phyloP scores from a whole-genome alignment of 2,888 invertebrate species.

The Amiota minor region DNA sequence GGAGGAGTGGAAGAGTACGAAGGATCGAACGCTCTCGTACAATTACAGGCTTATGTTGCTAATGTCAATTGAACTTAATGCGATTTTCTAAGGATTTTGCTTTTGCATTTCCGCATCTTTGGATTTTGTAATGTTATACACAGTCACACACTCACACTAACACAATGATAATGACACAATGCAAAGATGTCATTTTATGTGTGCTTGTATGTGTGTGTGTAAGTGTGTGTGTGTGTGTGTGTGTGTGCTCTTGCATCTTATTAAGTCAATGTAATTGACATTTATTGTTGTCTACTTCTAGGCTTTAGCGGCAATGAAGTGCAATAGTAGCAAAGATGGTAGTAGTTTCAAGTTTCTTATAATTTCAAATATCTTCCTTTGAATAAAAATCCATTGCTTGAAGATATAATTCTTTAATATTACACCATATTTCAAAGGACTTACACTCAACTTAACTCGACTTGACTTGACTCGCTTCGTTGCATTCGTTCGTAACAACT shows the following conservation, averaged over 20 bases:
- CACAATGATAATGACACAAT: not conserved
- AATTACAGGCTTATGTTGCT: conserved; percentile 18
- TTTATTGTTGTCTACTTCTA: conserved; percentile 8
- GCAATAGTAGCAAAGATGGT: too few species aligned
- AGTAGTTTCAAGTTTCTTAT: too few species aligned
- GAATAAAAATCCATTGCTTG: too few species aligned
- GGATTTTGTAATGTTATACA: not conserved
- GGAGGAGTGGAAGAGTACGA: not conserved
- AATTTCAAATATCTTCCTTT: too few species aligned
- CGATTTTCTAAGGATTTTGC: conserved; percentile 17
- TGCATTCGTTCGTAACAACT: not conserved
- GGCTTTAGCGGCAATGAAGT: not conserved
- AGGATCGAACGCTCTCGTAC: conserved; percentile 2
- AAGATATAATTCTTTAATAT: too few species aligned
- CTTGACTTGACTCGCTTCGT: too few species aligned
- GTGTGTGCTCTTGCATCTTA: conserved; percentile 13
- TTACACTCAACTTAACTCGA: too few species aligned
- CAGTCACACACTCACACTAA: not conserved
- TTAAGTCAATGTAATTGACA: conserved; percentile 14
- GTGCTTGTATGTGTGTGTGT: conserved; percentile 10
- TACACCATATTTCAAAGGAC: too few species aligned
- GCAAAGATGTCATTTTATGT: not conserved
- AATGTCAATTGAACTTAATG: conserved; percentile 24
- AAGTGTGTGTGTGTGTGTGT: conserved; percentile 30
- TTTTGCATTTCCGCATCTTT: conserved; percentile 8